Evolutionary conservation across 64 coral and sea anemone genomes (phyloP), one percentile per base, ranked within the genome.

Genomic region (Trachythela sp.): DNA sequence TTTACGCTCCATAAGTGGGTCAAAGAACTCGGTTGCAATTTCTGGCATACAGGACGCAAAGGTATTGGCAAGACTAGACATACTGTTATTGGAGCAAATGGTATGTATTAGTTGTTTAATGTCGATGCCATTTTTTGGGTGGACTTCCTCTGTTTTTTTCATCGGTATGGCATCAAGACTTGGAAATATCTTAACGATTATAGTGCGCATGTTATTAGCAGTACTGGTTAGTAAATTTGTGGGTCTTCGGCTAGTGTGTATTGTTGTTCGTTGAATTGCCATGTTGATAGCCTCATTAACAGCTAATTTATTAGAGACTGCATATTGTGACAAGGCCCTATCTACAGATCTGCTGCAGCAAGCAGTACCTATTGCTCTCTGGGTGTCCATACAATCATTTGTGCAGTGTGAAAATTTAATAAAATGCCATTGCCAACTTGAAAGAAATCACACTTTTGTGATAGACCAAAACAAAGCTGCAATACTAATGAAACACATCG

Each of bases 31-130:
- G 48, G 35, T 56, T 10, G 89, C 84, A 14, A 85, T 84, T 64
- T 90, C 77, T 38, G 89, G 80, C 80, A 90, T 85, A 59, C 48
- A 85, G 22, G 77, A 90, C 36, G 77, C 89, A 85, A 90, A 90
- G 26, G 68, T 84, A 15, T 45, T 59, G 84, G 75, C 40, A 84
- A 90, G 6, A 58, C 84, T 31, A 20, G 29, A 10, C 84, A 90
- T 54, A 4, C 48, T 41, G 14, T 70, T 27, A 43, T 39, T 38
- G 22, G 77, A 90, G 30, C 83, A 84, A n/a, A 90, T 84, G 40
- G 39, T 85, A 90, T 56, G 54, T 85, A 90, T 48, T 8, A 90
- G 54, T 84, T 59, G 88, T 13, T 84, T 48, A 18, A 48, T 39
- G 37, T 90, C 76, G 54, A 84, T 36, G 52, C 77, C 77, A 84